Percentiles rank a stretch among this genome's conserved stretches.
phyloP scores from a whole-genome alignment of 2,888 invertebrate genomes.

The Operophtera brumata region DNA sequence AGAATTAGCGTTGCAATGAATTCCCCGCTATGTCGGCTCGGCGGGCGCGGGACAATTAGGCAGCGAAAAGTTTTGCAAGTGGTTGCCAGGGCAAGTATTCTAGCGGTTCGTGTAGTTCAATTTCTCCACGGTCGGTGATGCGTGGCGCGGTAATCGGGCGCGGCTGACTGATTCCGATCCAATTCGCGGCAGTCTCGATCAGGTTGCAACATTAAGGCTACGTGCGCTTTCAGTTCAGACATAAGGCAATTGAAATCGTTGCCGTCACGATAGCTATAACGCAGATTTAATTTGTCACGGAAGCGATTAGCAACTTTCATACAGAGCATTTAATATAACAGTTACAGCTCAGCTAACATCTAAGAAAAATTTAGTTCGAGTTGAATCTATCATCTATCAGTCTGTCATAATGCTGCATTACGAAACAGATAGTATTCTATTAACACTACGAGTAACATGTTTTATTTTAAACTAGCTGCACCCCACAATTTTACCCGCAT shows the following conservation, averaged over 20 bases:
- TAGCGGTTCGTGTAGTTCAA: conserved; percentile 70
- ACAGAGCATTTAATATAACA: conserved; percentile 21
- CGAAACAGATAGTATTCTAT: neutral
- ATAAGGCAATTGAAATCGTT: conserved; percentile 53
- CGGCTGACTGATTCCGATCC: conserved; percentile 73
- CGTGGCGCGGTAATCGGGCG: conserved; percentile 76
- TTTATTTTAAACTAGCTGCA: too few relatives aligned
- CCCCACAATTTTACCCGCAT: too few relatives aligned
- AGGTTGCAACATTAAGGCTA: conserved; percentile 61
- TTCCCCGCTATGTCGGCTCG: conserved; percentile 52
- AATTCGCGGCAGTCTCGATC: conserved; percentile 61
- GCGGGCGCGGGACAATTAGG: conserved; percentile 58
- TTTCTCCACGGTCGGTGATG: conserved; percentile 72
- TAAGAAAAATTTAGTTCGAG: neutral
- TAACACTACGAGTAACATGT: neutral
- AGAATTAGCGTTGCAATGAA: conserved; percentile 56
- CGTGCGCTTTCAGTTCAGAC: conserved; percentile 62
- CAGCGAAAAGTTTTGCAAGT: conserved; percentile 71
- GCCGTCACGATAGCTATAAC: conserved; percentile 44
- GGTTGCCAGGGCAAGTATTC: conserved; percentile 55
- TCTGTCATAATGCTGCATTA: neutral
- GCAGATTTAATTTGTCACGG: conserved; percentile 39
- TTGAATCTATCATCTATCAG: neutral
- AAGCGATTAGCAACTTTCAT: conserved; percentile 34
- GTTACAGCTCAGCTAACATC: neutral